These are phyloP conservation scores for Gorsachius goisagi DNA, from an alignment of 2,113 vertebrate genomes.

Conservation along the genomic window DNA sequence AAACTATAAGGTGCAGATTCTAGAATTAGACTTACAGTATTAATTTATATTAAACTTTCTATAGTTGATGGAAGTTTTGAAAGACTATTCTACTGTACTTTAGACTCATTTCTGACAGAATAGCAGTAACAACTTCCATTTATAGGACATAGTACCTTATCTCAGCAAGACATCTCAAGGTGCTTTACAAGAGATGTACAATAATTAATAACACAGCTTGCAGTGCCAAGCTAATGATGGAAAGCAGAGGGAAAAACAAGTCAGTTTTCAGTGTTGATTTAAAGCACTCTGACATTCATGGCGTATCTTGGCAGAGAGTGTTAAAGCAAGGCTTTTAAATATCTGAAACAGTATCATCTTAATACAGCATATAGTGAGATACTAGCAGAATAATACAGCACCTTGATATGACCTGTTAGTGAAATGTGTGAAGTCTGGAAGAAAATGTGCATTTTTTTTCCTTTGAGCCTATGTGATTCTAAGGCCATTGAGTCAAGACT, in stretches of 20 bases:
- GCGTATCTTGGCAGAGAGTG: not conserved
- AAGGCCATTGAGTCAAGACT: not conserved
- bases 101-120: not conserved
- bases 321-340: not conserved
- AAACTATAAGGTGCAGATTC: not conserved
- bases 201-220: constrained; percentile 44
- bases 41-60: not conserved
- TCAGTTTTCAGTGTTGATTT: constrained; percentile 34
- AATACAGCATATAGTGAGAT: not conserved
- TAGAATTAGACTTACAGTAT: not conserved
- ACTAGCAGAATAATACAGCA: not conserved
- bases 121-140: not conserved
- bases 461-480: not conserved
- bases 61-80: not conserved
- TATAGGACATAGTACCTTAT: not conserved
- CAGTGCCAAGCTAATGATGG: constrained; percentile 19
- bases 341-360: not conserved
- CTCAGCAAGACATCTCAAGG: constrained; percentile 34
- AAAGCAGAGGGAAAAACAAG: constrained; percentile 31
- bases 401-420: not conserved
- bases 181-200: constrained; percentile 3
- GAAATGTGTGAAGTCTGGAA: not conserved
- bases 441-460: not conserved
- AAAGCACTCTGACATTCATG: not conserved
- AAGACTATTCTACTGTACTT: not conserved